Base-by-base conservation (phyloP, 2,797 vertebrate species). In the Corythornis leucogaster region DNA sequence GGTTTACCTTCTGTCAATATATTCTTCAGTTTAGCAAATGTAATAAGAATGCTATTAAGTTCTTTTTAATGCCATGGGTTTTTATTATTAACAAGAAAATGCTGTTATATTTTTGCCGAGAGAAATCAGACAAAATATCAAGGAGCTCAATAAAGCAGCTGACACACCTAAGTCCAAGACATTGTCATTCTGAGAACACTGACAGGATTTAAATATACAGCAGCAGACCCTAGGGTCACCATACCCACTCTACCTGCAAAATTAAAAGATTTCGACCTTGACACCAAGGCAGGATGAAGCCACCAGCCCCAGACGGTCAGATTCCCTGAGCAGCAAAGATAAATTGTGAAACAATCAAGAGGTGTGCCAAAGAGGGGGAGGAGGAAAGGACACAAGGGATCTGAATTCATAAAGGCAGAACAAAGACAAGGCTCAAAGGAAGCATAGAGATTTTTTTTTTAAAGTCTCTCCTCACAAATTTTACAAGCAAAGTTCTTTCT, bases 241-340 rank as follows among this genome's bases (percentile, higher is more conserved):
- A 81, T 82, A 94, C 42, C 66, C 90, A 76, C 81, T 94, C 90
- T 88, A 95, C 94, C 94, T 93, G 89, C 90, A 96, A 97, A 97
- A 97, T 97, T 95, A 97, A 94, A 97, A 96, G 92, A 97, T 94
- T 97, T 93, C 66, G 86, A 97, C 97, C 97, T 97, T 97, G 97
- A 97, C 96, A 96, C 75, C 70, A 92, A 94, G 83, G 92, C 28
- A 3, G 89, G 59, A 88, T 74, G 89, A 67, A 96, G 90, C 45
- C 94, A 95, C 80, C 74, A 79, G 67, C 81, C 90, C 57, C 85
- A 89, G 71, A 95, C 70, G 7, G 93, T 31, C 95, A 91, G 86
- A 96, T 96, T 97, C 92, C 94, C 92, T 87, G 90, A 87, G 91
- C 89, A 95, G 87, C 85, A 93, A 96, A 97, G 94, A 97, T 96